A percentile compares a stretch with the other conserved stretches of the same genome.
These are phyloP conservation scores for Thyatira batis DNA, from an alignment of 2,888 invertebrate genomes.

Conservation along the genomic window DNA sequence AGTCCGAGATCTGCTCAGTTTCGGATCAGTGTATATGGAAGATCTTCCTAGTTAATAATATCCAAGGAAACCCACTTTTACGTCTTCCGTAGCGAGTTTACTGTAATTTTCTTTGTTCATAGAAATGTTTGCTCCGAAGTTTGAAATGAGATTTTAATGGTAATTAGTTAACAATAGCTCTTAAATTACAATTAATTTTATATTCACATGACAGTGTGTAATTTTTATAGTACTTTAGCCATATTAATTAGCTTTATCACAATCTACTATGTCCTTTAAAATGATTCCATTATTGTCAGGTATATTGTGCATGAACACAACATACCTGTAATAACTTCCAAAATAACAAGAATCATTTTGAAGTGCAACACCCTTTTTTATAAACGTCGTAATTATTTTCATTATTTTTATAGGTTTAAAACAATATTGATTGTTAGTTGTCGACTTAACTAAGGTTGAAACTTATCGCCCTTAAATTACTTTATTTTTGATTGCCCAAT, in stretches of 20 bases:
- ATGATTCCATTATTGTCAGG: neutral
- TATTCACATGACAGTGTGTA: constrained; percentile 15
- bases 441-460: too few species aligned
- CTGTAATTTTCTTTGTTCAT: neutral
- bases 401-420: too few species aligned
- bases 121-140: neutral
- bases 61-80: neutral
- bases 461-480: too few species aligned
- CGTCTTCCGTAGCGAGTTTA: neutral
- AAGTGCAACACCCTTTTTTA: too few species aligned
- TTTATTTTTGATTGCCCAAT: neutral
- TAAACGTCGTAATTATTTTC: too few species aligned
- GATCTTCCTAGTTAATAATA: neutral
- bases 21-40: too few species aligned
- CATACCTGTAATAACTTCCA: neutral
- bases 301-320: neutral
- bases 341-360: neutral
- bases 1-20: too few species aligned
- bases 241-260: constrained; percentile 31
- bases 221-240: constrained; percentile 30
- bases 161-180: neutral
- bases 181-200: neutral
- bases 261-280: neutral
- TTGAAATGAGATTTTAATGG: neutral
- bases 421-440: too few species aligned